A percentile compares a stretch with the other conserved stretches of the same genome.
Conservation (phyloP, 2,113 vertebrate genomes). For the Melanerpes formicivorus region DNA sequence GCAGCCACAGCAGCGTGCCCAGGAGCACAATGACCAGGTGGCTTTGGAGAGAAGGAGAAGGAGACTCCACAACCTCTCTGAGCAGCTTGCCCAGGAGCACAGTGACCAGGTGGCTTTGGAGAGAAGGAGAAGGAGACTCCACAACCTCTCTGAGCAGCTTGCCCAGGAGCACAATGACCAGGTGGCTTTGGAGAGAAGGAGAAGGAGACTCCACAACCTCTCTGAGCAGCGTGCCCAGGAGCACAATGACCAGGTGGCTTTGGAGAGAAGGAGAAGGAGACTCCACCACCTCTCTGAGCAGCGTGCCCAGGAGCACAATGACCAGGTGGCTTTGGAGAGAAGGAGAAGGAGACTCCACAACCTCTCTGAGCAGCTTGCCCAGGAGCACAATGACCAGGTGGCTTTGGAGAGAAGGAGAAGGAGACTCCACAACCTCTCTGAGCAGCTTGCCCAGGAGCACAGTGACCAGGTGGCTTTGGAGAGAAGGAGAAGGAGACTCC, state of each 20-base stretch:
- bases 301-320: background rate
- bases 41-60: background rate
- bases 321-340: background rate
- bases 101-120: background rate
- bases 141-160: background rate
- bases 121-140: too few species aligned
- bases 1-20: background rate
- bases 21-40: background rate
- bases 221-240: background rate
- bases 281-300: background rate
- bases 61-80: too few species aligned
- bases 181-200: background rate
- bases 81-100: background rate
- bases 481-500: too few species aligned
- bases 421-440: too few species aligned
- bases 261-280: too few species aligned
- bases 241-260: background rate
- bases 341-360: too few species aligned
- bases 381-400: background rate
- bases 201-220: too few species aligned
- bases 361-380: background rate
- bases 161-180: background rate
- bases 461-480: background rate
- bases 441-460: background rate
- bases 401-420: background rate